Base-by-base conservation (phyloP, 2,113 vertebrate genomes). In the Charadrius vociferus region DNA sequence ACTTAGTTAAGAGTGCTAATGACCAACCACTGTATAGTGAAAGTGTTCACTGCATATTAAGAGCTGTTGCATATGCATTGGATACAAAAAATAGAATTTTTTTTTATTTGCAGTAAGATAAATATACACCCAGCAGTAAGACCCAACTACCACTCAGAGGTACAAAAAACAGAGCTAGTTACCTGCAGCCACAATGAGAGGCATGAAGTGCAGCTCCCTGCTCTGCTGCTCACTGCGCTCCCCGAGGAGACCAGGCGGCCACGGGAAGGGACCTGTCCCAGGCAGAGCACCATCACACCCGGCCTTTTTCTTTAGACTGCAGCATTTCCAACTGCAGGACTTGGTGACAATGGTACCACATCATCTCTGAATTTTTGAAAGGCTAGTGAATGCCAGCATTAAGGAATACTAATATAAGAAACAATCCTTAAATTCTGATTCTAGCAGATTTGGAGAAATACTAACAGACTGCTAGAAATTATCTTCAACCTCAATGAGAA, bases 381-480 rank as follows among this genome's bases (percentile, higher is more conserved):
- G 91, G 93, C 97, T 96, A 98, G 97, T 96, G 92, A 95, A 97
- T 97, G 95, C 95, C 82, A 84, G 62, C 78, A 96, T 94, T 95
- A 97, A 96, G 84, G 86, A 97, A 93, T 81, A 94, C 83, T 91
- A 93, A 85, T 84, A 41, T 23, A 88, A 89, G 91, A 91, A 96
- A 81, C 56, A 93, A 93, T 15, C 75, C 71, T 96, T 93, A 94
- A 88, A 96, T 87, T 90, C 73, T 86, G 77, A 92, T 90, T 93
- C 85, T 39, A 89, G 45, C n/a, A 84, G 91, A 95, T 94, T 72
- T 62, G 81, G 10, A 12, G 85, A 92, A 85, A 56, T 6, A 94
- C 26, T 94, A 89, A 78, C 78, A 82, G 18, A 43, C 41, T 70
- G 86, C 67, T 75, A 86, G 93, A 89, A 93, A 92, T 81, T 49